Percentiles rank a stretch among this genome's conserved stretches.
These are phyloP conservation scores for Hormiphora californensis DNA, from an alignment of 37 sponge, comb jelly and placozoan species.

Conservation along the genomic window DNA sequence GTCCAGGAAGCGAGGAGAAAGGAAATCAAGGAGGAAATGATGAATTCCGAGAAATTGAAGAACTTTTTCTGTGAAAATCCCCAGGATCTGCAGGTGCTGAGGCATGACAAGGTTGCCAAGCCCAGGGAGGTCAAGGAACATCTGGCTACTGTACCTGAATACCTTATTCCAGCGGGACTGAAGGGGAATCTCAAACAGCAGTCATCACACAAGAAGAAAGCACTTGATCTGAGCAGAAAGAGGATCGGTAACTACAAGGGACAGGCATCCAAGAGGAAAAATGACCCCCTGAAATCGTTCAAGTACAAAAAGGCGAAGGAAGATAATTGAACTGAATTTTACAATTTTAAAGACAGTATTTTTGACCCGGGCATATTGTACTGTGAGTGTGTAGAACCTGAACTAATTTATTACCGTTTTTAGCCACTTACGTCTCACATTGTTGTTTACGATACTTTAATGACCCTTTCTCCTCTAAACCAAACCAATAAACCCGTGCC, in stretches of 20 bases:
- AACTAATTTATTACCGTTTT: too few relatives aligned
- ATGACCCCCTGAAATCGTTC: slow-evolving; percentile 38
- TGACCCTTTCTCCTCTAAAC: too few relatives aligned
- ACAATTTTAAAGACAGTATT: too few relatives aligned
- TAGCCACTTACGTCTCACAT: too few relatives aligned
- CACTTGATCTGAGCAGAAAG: slow-evolving; percentile 8
- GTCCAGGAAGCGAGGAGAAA: slow-evolving; percentile 84
- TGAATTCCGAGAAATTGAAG: slow-evolving; percentile 90
- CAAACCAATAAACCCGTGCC: too few relatives aligned
- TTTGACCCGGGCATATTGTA: too few relatives aligned
- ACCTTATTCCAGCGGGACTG: slow-evolving; percentile 58
- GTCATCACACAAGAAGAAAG: neutral
- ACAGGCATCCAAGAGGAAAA: slow-evolving; percentile 33
- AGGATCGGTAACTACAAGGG: slow-evolving; percentile 42
- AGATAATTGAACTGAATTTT: too few relatives aligned
- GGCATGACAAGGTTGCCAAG: slow-evolving; percentile 84
- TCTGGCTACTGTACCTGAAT: slow-evolving; percentile 84
- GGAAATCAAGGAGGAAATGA: slow-evolving; percentile 85
- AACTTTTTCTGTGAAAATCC: slow-evolving; percentile 87
- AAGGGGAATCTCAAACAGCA: slow-evolving; percentile 8
- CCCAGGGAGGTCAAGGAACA: slow-evolving; percentile 73
- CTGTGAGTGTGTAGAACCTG: too few relatives aligned
- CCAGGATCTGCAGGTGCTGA: slow-evolving; percentile 82
- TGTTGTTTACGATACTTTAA: too few relatives aligned
- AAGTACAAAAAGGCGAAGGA: slow-evolving; percentile 15